Base-by-base conservation (phyloP, 2,797 vertebrate species). In the Propithecus deckenii region DNA sequence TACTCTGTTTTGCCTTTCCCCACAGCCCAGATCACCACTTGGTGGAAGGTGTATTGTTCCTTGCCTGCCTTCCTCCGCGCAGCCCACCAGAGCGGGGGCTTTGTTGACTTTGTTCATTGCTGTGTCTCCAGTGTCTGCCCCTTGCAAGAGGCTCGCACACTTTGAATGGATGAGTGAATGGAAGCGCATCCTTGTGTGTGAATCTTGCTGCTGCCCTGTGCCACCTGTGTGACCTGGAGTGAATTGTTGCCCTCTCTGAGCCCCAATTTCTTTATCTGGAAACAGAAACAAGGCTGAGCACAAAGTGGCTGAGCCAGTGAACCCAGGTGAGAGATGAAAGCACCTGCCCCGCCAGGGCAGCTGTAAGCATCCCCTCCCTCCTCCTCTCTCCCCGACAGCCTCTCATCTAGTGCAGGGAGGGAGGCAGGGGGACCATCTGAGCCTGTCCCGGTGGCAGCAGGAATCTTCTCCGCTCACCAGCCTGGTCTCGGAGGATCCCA, bases 1-100 rank as follows among this genome's bases (percentile, higher is more conserved):
- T 2, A 9, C 50, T 87, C 59, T 17, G 15, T 7, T 52, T 89
- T 65, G 17, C 4, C 71, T 32, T 38, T 28, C 46, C 79, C 46
- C 5, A 1, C 4, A 28, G 30, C n/a, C 38, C 46, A 5, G 0
- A 28, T 38, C 43, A 14, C 43, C 9, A 2, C 43, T n/a, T 0
- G 17, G 32, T 25, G 20, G 35, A 61, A 43, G 5, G 18, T 1
- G 5, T 7, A 2, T 6, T 28, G 0, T 32, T 52, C n/a, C 22
- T 61, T 43, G 2, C 7, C 22, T 4, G 5, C 71, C 76, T 48
- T 69, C 65, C 23, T 88, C 71, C 12, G 18, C 13, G n/a, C 22
- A 23, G 50, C 23, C 87, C 52, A 9, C 1, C 0, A 5, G 35
- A 43, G 18, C 61, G 61, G 81, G 76, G 81, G 14, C 83, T 86